Evolutionary conservation across 2,113 vertebrate species (phyloP).

Genomic region (Taurulus bubalis): DNA sequence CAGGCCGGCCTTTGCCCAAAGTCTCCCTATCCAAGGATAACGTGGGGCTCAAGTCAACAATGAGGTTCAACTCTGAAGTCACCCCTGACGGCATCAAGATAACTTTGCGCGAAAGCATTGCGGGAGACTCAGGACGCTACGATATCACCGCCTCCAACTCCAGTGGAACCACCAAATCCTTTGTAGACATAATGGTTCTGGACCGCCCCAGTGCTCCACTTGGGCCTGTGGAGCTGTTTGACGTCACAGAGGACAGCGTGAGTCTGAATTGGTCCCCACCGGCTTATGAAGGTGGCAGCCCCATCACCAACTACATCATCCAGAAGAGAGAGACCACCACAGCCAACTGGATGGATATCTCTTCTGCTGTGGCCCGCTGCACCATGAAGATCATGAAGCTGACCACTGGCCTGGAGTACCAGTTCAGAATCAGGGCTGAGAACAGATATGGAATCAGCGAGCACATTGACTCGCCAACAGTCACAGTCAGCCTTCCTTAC

Average conservation of each 20-base stretch:
- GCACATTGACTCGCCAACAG: constrained; percentile 90
- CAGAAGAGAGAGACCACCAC: constrained; percentile 96
- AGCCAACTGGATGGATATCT: constrained; percentile 95
- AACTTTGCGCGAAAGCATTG: constrained; percentile 92
- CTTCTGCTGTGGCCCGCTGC: constrained; percentile 93
- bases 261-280: constrained; percentile 94
- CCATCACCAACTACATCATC: constrained; percentile 97
- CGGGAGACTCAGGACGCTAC: constrained; percentile 92
- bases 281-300: constrained; percentile 94
- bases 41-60: constrained; percentile 89
- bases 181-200: constrained; percentile 92
- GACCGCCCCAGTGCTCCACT: constrained; percentile 93
- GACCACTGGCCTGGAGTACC: constrained; percentile 94
- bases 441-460: constrained; percentile 98
- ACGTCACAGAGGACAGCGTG: constrained; percentile 93
- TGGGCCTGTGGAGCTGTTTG: constrained; percentile 91
- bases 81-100: constrained; percentile 93
- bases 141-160: constrained; percentile 96
- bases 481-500: constrained; percentile 92
- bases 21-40: constrained; percentile 91
- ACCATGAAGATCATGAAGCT: constrained; percentile 95
- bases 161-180: constrained; percentile 94
- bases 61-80: constrained; percentile 95
- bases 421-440: constrained; percentile 98
- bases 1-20: constrained; percentile 93